phyloP scores from a whole-genome alignment of 2,888 invertebrate species.

The Limenitis camilla region DNA sequence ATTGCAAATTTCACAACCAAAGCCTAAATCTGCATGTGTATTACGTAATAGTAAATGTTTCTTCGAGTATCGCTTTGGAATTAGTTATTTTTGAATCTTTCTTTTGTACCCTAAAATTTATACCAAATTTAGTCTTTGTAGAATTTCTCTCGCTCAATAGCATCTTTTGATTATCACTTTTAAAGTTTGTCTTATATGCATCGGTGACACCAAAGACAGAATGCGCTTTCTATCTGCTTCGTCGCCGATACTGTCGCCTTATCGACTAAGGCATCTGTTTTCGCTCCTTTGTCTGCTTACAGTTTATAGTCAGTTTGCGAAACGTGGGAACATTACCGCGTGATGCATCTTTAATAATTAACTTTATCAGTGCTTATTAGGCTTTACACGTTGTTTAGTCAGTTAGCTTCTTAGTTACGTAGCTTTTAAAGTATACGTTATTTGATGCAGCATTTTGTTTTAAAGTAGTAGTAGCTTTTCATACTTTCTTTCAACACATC shows the following conservation, averaged over 20 bases:
- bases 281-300: slow-evolving; percentile 45
- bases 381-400: slow-evolving; percentile 7
- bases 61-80: no score
- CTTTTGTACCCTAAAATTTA: no score
- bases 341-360: slow-evolving; percentile 25
- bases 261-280: slow-evolving; percentile 45
- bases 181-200: slow-evolving; percentile 14
- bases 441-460: neutral
- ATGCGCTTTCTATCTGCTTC: slow-evolving; percentile 48
- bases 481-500: no score
- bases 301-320: slow-evolving; percentile 44
- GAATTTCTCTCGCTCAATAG: neutral
- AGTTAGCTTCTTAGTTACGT: slow-evolving; percentile 6
- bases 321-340: slow-evolving; percentile 33
- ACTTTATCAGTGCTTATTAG: slow-evolving; percentile 21
- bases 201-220: slow-evolving; percentile 26
- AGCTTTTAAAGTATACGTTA: neutral
- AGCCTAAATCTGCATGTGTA: no score
- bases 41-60: no score
- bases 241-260: slow-evolving; percentile 43
- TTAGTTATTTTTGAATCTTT: no score
- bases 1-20: no score
- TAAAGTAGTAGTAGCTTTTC: no score
- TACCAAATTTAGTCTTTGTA: neutral
- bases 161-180: slow-evolving; percentile 5